phyloP scores from a whole-genome alignment of 2,797 vertebrate genomes.

The Muraenolepis orangiensis region DNA sequence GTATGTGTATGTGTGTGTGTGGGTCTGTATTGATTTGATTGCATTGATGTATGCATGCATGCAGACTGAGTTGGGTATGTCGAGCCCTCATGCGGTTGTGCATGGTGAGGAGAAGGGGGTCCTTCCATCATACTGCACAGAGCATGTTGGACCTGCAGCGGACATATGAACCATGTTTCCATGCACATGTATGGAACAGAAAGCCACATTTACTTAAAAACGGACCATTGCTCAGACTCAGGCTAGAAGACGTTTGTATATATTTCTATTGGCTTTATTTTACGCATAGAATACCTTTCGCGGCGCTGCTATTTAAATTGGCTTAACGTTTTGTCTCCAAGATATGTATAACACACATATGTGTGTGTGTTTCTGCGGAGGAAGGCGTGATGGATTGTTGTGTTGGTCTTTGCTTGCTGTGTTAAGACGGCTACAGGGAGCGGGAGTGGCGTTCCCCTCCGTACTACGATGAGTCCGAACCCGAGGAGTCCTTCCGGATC shows the following conservation, averaged over 20 bases:
- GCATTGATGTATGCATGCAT: slow-evolving; percentile 36
- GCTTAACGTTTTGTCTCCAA: no score
- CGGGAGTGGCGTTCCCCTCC: slow-evolving; percentile 79
- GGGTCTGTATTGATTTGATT: slow-evolving; percentile 23
- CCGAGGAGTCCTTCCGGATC: slow-evolving; percentile 84
- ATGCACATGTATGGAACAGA: not conserved
- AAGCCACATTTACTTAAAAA: not conserved
- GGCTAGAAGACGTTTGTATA: not conserved
- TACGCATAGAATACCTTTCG: no score
- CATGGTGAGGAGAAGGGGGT: not conserved
- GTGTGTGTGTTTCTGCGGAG: no score
- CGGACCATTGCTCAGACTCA: not conserved
- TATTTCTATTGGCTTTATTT: not conserved
- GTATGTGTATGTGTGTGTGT: not conserved
- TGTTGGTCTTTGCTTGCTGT: slow-evolving; percentile 23
- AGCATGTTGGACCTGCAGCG: not conserved
- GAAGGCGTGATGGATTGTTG: not conserved
- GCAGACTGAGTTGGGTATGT: not conserved
- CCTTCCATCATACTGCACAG: not conserved
- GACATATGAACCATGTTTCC: not conserved
- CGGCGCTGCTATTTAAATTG: no score
- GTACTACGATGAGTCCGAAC: slow-evolving; percentile 88
- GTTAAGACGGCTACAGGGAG: slow-evolving; percentile 81
- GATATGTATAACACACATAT: no score
- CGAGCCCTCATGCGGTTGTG: not conserved